Evolutionary conservation across 1,140 invertebrate species (phyloP), one percentile per base, ranked within the genome.

Genomic region (Amphibalanus amphitrite): DNA sequence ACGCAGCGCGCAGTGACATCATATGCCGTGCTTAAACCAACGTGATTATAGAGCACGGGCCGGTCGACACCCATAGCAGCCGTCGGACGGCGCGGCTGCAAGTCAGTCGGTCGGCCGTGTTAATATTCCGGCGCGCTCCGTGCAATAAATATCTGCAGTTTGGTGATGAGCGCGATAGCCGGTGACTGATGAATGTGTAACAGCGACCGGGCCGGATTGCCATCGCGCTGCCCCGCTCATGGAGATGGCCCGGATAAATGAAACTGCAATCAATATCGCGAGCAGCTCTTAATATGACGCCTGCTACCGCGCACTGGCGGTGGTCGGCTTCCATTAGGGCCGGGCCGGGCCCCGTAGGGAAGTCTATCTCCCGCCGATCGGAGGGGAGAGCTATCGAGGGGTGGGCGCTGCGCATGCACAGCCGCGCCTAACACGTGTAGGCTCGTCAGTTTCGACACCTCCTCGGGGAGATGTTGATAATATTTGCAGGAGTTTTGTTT

Each of bases 21-120:
- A 59, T 59, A 59, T 59, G 47, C 47, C 47, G 47, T 59, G 47
- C 47, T 59, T 59, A 59, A 59, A 59, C 47, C 47, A 59, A 59
- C 47, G 47, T 59, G 47, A 59, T 59, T 59, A 59, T 59, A 59
- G 10, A 59, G 47, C 47, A 59, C 47, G 47, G 20, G 6, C 47
- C 13, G 10, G 47, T 23, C 47, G 3, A 59, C 47, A 59, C 47
- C 47, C 47, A 20, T 59, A 13, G 47, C 13, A 59, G 20, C 47
- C 47, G 13, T 8, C 1, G 13, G 6, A 1, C 47, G 4, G 33
- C 15, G 33, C 47, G 20, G 47, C 10, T 59, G 47, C 47, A 59
- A 59, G 47, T 59, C 47, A 59, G 47, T 20, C 10, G 10, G 6
- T 1, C 1, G 13, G 6, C 47, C 47, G 47, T 23, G 23, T 59